These are phyloP conservation scores for Panthera leo DNA, from an alignment of 2,113 vertebrate species.

Conservation along the genomic window DNA sequence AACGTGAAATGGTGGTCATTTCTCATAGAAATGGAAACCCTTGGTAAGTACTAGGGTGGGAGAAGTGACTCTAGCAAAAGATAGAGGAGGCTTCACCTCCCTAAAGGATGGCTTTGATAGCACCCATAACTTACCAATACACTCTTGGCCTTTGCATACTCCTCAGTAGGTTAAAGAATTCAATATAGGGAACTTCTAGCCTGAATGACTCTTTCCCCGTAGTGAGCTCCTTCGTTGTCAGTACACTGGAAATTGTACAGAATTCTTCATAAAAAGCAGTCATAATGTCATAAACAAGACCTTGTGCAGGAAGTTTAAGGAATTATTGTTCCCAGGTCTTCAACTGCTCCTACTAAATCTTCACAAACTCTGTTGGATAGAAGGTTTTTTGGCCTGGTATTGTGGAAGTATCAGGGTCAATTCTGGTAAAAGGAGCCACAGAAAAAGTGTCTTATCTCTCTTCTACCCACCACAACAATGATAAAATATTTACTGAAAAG, in stretches of 20 bases:
- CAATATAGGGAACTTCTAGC: neutral
- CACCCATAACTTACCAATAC: neutral
- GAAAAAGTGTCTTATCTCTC: neutral
- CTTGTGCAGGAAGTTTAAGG: neutral
- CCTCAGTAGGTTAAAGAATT: neutral
- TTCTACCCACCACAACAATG: neutral
- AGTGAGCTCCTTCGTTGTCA: neutral
- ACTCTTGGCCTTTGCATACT: neutral
- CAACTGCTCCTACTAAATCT: neutral
- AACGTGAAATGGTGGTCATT: neutral
- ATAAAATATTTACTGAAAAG: neutral
- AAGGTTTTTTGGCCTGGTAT: neutral
- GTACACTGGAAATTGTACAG: neutral
- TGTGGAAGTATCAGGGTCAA: neutral
- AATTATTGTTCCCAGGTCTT: neutral
- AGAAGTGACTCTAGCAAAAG: neutral
- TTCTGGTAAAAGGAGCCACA: neutral
- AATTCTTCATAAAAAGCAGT: neutral
- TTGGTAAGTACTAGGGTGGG: neutral
- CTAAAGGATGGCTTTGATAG: neutral
- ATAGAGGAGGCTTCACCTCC: neutral
- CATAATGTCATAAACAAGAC: neutral
- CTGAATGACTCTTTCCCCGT: neutral
- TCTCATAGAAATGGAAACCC: neutral
- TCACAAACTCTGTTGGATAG: neutral